Evolutionary conservation across 1,140 invertebrate genomes (phyloP), one percentile per base, ranked within the genome.

Genomic region (Amyelois transitella): DNA sequence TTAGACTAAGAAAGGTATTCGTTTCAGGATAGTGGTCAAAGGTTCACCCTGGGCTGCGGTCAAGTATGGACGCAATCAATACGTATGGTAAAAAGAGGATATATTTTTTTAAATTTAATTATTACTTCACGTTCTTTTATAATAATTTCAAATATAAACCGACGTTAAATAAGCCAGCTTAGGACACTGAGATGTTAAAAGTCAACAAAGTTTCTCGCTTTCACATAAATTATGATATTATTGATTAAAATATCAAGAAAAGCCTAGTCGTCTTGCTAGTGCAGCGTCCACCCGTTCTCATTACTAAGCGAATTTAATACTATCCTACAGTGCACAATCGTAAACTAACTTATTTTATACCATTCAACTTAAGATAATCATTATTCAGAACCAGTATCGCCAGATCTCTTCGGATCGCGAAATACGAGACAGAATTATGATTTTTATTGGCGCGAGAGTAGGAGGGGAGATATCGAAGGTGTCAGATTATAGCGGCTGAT

Each of bases 301-400:
- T 75, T 72, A 72, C 64, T 64, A 73, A 60, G 54, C 66, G 64
- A 64, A 67, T 69, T 73, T 65, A 72, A 65, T 68, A 68, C 61
- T 62, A 65, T 58, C 53, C 51, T 48, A 56, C 47, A 51, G 53
- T 58, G 64, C 24, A 51, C 10, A 25, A 49, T 53, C 58, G 53
- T 76, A 76, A 74, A 76, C 48, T 64, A 25, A 7, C 18, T 43
- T 57, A 60, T 67, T 76, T 76, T 75, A 75, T 69, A 53, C 51
- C 56, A 56, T 43, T 20, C 55, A 53, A 60, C 47, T 50, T 43
- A 56, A 72, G 60, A 69, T 75, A 71, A 74, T 74, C 71, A 69
- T 61, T 64, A 71, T 67, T 55, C 58, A 64, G 60, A 6, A 65
- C 58, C 51, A 58, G 49, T 49, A 50, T 60, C 62, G 43, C 51